Conservation (phyloP, 1,140 invertebrate species). For the Macrotrachela quadricornifera region DNA sequence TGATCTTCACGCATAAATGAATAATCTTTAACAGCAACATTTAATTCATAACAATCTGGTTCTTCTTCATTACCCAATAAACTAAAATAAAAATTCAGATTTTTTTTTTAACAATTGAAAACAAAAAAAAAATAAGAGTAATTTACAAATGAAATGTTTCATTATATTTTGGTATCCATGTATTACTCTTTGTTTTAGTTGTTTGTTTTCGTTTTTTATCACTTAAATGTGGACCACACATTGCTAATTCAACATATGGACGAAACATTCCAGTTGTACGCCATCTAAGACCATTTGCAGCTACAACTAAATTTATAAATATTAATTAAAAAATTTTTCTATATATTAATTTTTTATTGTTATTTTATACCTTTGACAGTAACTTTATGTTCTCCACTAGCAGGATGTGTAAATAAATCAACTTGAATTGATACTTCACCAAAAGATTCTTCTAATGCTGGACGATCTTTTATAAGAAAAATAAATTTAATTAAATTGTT, state of each 20-base stretch:
- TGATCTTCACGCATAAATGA: slow-evolving; percentile 90
- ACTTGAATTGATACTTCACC: slow-evolving; percentile 94
- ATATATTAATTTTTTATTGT: background rate
- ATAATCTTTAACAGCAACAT: slow-evolving; percentile 95
- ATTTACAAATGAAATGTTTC: slow-evolving; percentile 67
- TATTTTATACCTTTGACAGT: slow-evolving; percentile 72
- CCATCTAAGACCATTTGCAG: slow-evolving; percentile 95
- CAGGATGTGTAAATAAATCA: slow-evolving; percentile 92
- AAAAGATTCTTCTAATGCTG: slow-evolving; percentile 55
- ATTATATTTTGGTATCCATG: slow-evolving; percentile 96
- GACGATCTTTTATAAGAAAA: slow-evolving; percentile 27
- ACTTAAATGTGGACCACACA: slow-evolving; percentile 85
- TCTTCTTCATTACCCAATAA: slow-evolving; percentile 60
- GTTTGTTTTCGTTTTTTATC: slow-evolving; percentile 93
- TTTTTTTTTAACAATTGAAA: background rate
- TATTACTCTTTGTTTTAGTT: slow-evolving; percentile 93
- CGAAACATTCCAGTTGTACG: slow-evolving; percentile 82
- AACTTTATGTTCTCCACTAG: slow-evolving; percentile 94
- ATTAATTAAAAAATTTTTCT: background rate
- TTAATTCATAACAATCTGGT: slow-evolving; percentile 79
- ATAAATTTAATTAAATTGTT: slow-evolving; percentile 19
- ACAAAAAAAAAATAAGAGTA: slow-evolving; percentile 1
- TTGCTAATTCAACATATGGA: slow-evolving; percentile 91
- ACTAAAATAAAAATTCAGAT: background rate
- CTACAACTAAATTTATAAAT: slow-evolving; percentile 53